Evolutionary conservation across 2,888 invertebrate genomes (phyloP).

Genomic region (Andrena camellia): DNA sequence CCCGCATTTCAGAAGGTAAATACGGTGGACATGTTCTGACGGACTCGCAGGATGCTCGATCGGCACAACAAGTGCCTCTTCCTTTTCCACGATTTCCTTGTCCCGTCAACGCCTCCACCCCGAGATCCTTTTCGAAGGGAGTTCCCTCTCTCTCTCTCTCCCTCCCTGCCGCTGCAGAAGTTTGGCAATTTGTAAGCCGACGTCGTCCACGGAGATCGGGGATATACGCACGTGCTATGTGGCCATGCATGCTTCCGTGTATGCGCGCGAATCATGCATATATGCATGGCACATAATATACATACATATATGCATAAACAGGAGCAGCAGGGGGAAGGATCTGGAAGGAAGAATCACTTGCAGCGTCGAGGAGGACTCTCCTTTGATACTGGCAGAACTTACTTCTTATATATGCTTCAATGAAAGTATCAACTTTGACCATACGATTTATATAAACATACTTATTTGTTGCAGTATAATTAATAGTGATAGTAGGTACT

Average conservation of each 20-base stretch:
- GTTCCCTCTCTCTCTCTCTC: background rate
- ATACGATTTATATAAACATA: too few relatives aligned
- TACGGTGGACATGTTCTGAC: constrained; percentile 40
- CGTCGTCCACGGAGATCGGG: constrained; percentile 64
- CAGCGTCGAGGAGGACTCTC: constrained; percentile 2
- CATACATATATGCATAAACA: constrained; percentile 56
- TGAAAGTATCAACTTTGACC: background rate
- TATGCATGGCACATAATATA: constrained; percentile 61
- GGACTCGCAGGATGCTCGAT: constrained; percentile 57
- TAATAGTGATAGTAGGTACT: too few relatives aligned
- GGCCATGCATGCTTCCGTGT: constrained; percentile 31
- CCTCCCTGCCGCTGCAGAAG: constrained; percentile 58
- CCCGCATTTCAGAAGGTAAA: constrained; percentile 34
- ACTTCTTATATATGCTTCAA: constrained; percentile 11
- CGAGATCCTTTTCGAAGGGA: constrained; percentile 53
- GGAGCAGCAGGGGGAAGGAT: background rate
- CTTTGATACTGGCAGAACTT: constrained; percentile 21
- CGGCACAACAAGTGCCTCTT: constrained; percentile 37
- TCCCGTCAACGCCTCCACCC: constrained; percentile 48
- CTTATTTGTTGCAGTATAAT: background rate
- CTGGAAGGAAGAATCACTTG: constrained; percentile 39
- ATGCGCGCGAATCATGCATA: constrained; percentile 65
- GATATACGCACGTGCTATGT: constrained; percentile 56
- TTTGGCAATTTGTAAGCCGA: constrained; percentile 75
- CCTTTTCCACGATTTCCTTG: constrained; percentile 10